These are phyloP conservation scores for Phalacrocorax brasilianus DNA, from an alignment of 2,113 vertebrate species.

Conservation along the genomic window DNA sequence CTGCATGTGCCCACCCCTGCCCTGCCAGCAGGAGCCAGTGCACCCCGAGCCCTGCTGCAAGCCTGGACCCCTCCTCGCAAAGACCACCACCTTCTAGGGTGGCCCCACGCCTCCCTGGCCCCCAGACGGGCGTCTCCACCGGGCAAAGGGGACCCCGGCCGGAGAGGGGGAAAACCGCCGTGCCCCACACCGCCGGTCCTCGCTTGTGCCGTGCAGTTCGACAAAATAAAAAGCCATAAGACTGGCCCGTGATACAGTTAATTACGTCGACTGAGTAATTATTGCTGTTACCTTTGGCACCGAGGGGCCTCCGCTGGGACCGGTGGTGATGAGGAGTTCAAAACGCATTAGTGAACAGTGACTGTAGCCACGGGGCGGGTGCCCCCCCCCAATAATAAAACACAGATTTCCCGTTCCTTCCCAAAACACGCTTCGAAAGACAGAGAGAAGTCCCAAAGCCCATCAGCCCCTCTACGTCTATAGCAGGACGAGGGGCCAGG, in stretches of 20 bases:
- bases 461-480: accelerated
- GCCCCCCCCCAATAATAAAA: background rate
- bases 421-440: background rate
- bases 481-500: background rate
- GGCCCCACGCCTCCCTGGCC: accelerated
- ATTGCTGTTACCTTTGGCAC: accelerated
- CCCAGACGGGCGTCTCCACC: background rate
- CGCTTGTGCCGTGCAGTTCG: accelerated
- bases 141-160: background rate
- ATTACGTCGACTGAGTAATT: background rate
- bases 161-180: accelerated
- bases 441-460: background rate
- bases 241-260: background rate
- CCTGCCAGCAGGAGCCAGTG: conserved; percentile 61
- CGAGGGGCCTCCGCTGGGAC: background rate
- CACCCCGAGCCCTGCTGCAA: conserved; percentile 60
- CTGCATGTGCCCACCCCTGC: conserved; percentile 55
- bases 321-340: accelerated
- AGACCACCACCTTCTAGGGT: conserved; percentile 68
- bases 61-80: conserved; percentile 43
- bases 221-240: conserved; percentile 56
- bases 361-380: accelerated
- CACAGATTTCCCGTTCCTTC: background rate
- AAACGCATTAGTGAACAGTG: accelerated
- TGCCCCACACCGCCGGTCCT: background rate